These are phyloP conservation scores for Cyrtorhinus lividipennis DNA, from an alignment of 1,140 invertebrate genomes.

Conservation along the genomic window DNA sequence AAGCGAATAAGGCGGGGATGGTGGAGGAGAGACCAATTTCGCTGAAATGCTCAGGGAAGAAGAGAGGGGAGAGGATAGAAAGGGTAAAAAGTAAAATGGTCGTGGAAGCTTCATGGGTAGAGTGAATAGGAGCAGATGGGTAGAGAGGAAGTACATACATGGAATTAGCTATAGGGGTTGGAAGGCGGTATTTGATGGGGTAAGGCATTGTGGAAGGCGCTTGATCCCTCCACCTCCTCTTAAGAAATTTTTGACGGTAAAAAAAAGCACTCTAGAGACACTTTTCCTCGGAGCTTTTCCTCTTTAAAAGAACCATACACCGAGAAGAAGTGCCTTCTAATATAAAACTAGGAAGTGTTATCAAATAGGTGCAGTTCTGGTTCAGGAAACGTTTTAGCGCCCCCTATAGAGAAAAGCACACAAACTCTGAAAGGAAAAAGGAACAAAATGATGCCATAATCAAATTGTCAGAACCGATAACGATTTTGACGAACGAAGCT, in stretches of 20 bases:
- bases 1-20: too few species aligned
- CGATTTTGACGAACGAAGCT: too few species aligned
- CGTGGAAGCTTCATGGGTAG: background rate
- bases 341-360: too few species aligned
- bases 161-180: background rate
- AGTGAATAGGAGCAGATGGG: background rate
- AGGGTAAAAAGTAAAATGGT: constrained; percentile 10
- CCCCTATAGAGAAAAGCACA: too few species aligned
- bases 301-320: too few species aligned
- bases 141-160: constrained; percentile 17
- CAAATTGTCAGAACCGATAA: too few species aligned
- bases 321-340: too few species aligned
- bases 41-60: background rate
- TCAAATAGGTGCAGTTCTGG: too few species aligned
- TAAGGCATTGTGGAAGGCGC: background rate
- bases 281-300: background rate
- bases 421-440: too few species aligned
- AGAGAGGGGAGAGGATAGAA: constrained; percentile 18
- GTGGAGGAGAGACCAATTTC: background rate
- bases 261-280: background rate
- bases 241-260: background rate
- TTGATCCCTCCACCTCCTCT: background rate
- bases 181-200: constrained; percentile 1
- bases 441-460: too few species aligned
- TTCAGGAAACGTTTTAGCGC: too few species aligned